Evolutionary conservation across 2,888 invertebrate species (phyloP).

Genomic region (Ochlodes sylvanus): DNA sequence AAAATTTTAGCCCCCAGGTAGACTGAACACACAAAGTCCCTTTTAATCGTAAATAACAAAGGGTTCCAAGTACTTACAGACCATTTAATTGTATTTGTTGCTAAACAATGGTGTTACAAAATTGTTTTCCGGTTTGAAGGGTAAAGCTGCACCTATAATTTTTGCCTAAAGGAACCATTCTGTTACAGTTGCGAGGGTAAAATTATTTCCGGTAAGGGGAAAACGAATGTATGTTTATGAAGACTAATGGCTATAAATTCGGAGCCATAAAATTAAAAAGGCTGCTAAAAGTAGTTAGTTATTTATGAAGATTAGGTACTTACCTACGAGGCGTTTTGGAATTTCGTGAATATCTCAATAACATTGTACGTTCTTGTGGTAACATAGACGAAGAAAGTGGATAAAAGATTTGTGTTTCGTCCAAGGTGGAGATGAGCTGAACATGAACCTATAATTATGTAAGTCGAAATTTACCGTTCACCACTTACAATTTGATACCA

Average conservation of each 20-base stretch:
- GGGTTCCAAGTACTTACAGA: conserved; percentile 1
- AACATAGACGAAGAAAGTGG: no score
- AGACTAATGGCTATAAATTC: conserved; percentile 7
- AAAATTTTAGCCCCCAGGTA: background rate
- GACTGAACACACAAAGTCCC: background rate
- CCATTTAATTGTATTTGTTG: conserved; percentile 25
- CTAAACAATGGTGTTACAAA: conserved; percentile 25
- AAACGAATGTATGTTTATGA: conserved; percentile 12
- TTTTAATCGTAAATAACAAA: conserved; percentile 12
- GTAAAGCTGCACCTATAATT: conserved; percentile 29
- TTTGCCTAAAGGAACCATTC: conserved; percentile 24
- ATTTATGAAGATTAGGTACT: no score
- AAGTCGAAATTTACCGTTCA: no score
- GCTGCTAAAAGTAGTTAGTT: background rate
- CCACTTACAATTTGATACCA: no score
- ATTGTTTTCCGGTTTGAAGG: conserved; percentile 22
- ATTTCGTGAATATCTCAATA: background rate
- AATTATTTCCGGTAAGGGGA: conserved; percentile 21
- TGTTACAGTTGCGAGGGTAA: conserved; percentile 23
- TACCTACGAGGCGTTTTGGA: background rate
- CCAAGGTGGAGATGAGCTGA: no score
- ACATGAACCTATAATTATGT: no score
- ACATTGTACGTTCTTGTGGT: background rate
- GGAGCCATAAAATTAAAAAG: background rate
- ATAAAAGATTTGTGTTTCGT: no score